Base-by-base conservation (phyloP, 2,888 invertebrate species). In the Opisthograptis luteolata region DNA sequence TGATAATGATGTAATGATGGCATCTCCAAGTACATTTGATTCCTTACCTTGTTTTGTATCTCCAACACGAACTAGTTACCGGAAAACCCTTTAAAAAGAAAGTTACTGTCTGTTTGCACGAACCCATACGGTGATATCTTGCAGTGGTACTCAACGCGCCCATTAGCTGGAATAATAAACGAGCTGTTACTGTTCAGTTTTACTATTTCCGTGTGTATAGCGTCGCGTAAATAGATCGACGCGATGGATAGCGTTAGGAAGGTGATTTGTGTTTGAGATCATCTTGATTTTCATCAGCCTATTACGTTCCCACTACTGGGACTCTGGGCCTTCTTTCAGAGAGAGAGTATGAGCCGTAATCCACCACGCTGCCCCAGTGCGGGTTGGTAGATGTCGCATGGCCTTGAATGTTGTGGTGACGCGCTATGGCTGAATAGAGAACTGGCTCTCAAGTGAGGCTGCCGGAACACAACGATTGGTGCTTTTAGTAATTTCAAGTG, bases 51-150 rank as follows among this genome's bases (percentile, higher is more conserved):
- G 37, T 37, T 34, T 12, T 36, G 10, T 42, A 34, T 37, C 42
- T 20, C 37, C 20, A 43, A 34, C 47, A 35, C 35, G 28, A n/a
- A 6, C 36, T 15, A 10, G 14, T 8, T 25, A 24, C 32, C 14
- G 28, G 35, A 12, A 43, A 50, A 43, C 44, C 39, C 50, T 44
- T 49, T 50, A 25, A 35, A 12, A 22, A 17, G 39, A 44, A 40
- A 44, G 39, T 50, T 28, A 39, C 40, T 2, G 19, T 25, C 4
- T 31, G 42, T 49, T 43, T 43, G 44, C 32, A 22, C 28, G 36
- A 15, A n/a, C 8, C 17, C 47, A 36, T 10, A 8, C 42, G 31
- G 42, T 27, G 31, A 22, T 37, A 36, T 27, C 28, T 39, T 20
- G 27, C 32, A 17, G 1, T 22, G 10, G 32, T 28, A 15, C 22